A percentile compares a stretch with the other conserved stretches of the same genome.
phyloP scores from a whole-genome alignment of 2,797 vertebrate genomes.

The Champsocephalus esox region DNA sequence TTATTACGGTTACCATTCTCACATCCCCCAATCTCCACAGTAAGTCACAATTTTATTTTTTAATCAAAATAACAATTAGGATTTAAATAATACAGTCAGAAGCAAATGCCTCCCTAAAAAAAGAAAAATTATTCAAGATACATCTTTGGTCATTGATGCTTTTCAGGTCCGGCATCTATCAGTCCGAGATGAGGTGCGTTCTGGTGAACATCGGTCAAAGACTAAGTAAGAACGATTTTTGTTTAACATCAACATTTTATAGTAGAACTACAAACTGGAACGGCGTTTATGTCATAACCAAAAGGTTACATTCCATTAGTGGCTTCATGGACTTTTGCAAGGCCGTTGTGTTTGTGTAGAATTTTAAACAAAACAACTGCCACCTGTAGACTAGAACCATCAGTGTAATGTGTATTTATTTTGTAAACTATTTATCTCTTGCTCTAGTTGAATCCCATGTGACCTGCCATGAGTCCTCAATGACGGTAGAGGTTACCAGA shows the following conservation, averaged over 20 bases:
- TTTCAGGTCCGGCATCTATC: conserved; percentile 63
- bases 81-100: no score
- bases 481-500: conserved; percentile 71
- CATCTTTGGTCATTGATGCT: not conserved
- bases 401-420: not conserved
- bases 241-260: not conserved
- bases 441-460: conserved; percentile 63
- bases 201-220: conserved; percentile 36
- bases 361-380: not conserved
- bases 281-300: not conserved
- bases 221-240: conserved; percentile 7
- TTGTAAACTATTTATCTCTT: not conserved
- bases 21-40: not conserved
- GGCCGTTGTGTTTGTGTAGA: not conserved
- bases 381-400: no score
- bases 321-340: not conserved
- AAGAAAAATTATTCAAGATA: no score
- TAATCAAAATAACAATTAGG: no score
- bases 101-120: no score
- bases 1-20: no score
- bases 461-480: conserved; percentile 67
- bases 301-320: not conserved
- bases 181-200: conserved; percentile 81
- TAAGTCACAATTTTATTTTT: conserved; percentile 2
- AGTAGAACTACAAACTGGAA: not conserved